A percentile compares a stretch with the other conserved stretches of the same genome.
phyloP scores from a whole-genome alignment of 2,797 vertebrate genomes.

The Schizopygopsis malacanthus region DNA sequence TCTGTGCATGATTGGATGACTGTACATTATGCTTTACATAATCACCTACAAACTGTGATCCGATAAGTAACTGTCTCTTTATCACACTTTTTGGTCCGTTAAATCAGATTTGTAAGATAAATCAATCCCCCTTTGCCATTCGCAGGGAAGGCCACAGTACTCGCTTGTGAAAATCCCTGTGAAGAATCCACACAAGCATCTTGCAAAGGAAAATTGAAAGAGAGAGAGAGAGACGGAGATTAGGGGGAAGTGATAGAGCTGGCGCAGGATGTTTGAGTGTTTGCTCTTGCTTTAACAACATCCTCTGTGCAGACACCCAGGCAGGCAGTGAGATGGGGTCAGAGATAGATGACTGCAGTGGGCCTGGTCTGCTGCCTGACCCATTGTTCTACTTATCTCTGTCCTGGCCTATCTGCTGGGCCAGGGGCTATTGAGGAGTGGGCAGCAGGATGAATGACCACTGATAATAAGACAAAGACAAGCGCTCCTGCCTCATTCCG shows the following conservation, averaged over 20 bases:
- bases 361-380: constrained; percentile 71
- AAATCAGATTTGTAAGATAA: not conserved
- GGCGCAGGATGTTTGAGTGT: constrained; percentile 84
- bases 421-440: constrained; percentile 67
- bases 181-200: constrained; percentile 55
- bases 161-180: constrained; percentile 42
- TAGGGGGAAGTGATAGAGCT: constrained; percentile 38
- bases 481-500: constrained; percentile 46
- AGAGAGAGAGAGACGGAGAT: constrained; percentile 61
- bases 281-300: constrained; percentile 84
- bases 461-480: constrained; percentile 65
- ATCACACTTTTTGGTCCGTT: not conserved
- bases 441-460: constrained; percentile 56
- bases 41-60: not conserved
- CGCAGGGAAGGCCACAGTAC: constrained; percentile 19
- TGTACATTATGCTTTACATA: not conserved
- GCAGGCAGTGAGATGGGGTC: constrained; percentile 74
- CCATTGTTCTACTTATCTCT: constrained; percentile 81
- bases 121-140: not conserved
- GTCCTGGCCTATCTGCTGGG: constrained; percentile 71
- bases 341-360: constrained; percentile 76
- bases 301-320: constrained; percentile 79
- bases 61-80: not conserved
- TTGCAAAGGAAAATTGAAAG: constrained; percentile 52
- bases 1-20: not conserved